Base-by-base conservation (phyloP, 2,888 invertebrate genomes). In the Leucoptera coffeella region DNA sequence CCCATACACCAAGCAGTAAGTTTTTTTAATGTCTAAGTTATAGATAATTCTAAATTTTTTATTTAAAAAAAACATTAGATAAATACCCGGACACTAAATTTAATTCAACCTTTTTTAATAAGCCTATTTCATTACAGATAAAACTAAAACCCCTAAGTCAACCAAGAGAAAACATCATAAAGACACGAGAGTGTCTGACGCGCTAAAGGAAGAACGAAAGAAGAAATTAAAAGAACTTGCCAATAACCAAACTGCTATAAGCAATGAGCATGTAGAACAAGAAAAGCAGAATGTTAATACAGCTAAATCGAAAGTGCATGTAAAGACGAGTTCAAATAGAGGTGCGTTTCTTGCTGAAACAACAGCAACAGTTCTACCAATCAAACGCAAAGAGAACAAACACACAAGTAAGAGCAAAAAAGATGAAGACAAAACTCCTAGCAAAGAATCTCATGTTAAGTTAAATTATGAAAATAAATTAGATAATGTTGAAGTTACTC, bases 271-370 rank as follows among this genome's bases (percentile, higher is more conserved):
- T 22, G 32, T n/a, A n/a, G n/a, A n/a, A n/a, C n/a, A 30, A 27
- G 17, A 22, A 17, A 14, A 9, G 4, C 25, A 23, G 13, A 21
- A n/a, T 25, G 11, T 12, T 14, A 21, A 5, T 7, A n/a, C 38
- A 4, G 47, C 30, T 31, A 53, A 53, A 42, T 27, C 35, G 29
- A 35, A 44, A 22, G 36, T 40, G 23, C 50, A 47, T 43, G 59
- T 69, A 1, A 80, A 76, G 46, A 73, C 75, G 1, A 37, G 49
- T 12, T 56, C 58, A 15, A 77, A 75, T 35, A 61, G 79, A 15
- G 75, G 75, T 1, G 74, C 74, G 20, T 76, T 77, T 39, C 50
- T 80, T 23, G 57, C 55, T 12, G 56, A 62, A 38, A 29, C 38
- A 21, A 38, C 37, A 37, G 35, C 36, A 26, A 35, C 42, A 30